phyloP scores from a whole-genome alignment of 2,113 vertebrate genomes.

The Maccullochella peelii region DNA sequence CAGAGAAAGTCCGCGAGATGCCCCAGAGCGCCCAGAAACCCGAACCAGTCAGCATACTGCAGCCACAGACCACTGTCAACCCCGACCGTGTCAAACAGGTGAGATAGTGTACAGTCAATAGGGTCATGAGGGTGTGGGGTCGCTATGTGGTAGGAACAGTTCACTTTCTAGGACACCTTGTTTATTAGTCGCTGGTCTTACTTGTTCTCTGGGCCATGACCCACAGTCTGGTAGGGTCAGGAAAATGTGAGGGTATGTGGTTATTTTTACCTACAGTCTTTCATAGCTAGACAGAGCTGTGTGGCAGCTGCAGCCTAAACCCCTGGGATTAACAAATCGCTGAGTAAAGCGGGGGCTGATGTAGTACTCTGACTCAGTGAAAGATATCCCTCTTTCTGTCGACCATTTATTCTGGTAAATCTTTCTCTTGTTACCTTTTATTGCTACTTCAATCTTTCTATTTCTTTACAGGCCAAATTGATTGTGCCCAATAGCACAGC shows the following conservation, averaged over 20 bases:
- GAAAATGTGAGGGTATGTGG: conserved; percentile 82
- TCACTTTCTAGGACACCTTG: conserved; percentile 58
- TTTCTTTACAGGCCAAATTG: conserved; percentile 89
- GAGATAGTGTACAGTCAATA: conserved; percentile 70
- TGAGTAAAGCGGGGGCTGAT: conserved; percentile 80
- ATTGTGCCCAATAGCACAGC: conserved; percentile 96
- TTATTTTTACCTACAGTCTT: conserved; percentile 85
- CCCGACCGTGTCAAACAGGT: conserved; percentile 99
- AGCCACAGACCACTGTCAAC: conserved; percentile 99
- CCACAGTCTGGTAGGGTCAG: conserved; percentile 72
- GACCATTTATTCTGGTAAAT: conserved; percentile 53
- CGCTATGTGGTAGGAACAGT: conserved; percentile 15
- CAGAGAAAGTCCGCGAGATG: conserved; percentile 99
- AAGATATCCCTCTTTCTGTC: conserved; percentile 57
- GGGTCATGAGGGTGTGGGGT: conserved; percentile 38
- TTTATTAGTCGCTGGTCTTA: conserved; percentile 56
- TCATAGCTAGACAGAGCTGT: conserved; percentile 78
- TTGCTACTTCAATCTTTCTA: conserved; percentile 65
- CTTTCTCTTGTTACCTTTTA: conserved; percentile 41
- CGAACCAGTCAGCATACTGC: conserved; percentile 98
- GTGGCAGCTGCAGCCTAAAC: conserved; percentile 85
- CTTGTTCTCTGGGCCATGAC: conserved; percentile 67
- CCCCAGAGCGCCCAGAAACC: conserved; percentile 99
- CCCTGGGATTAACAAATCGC: conserved; percentile 85
- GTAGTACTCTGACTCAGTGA: conserved; percentile 73